phyloP scores from a whole-genome alignment of 2,113 vertebrate species.

The Tragulus kanchil region DNA sequence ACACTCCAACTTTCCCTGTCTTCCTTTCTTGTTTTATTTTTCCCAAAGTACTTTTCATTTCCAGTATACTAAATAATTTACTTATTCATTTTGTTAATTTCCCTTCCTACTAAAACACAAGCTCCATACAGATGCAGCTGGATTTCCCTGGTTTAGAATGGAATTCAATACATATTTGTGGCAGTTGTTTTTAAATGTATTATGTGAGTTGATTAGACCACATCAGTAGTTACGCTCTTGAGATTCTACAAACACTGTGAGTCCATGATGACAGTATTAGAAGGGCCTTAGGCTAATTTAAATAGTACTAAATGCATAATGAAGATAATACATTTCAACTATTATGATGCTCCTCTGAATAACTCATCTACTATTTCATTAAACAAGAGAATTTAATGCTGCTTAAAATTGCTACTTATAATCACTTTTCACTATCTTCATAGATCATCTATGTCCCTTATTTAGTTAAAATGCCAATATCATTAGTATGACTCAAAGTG shows the following conservation, averaged over 20 bases:
- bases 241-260: background rate
- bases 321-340: background rate
- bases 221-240: background rate
- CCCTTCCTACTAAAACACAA: background rate
- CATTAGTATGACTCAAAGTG: conserved; percentile 20
- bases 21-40: background rate
- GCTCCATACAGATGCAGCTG: background rate
- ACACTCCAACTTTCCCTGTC: background rate
- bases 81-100: conserved; percentile 34
- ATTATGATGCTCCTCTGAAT: background rate
- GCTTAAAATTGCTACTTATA: conserved; percentile 21
- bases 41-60: background rate
- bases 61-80: conserved; percentile 43
- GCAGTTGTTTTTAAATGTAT: background rate
- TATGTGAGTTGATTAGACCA: conserved; percentile 17
- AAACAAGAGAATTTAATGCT: background rate
- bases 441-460: background rate
- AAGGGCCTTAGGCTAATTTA: conserved; percentile 32
- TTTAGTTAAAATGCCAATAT: background rate
- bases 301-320: background rate
- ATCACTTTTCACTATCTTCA: conserved; percentile 13
- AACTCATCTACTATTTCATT: conserved; percentile 16
- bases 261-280: background rate
- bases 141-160: background rate
- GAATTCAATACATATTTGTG: background rate